phyloP scores from a whole-genome alignment of 1,140 invertebrate species.

The Atopsyche davidsoni region DNA sequence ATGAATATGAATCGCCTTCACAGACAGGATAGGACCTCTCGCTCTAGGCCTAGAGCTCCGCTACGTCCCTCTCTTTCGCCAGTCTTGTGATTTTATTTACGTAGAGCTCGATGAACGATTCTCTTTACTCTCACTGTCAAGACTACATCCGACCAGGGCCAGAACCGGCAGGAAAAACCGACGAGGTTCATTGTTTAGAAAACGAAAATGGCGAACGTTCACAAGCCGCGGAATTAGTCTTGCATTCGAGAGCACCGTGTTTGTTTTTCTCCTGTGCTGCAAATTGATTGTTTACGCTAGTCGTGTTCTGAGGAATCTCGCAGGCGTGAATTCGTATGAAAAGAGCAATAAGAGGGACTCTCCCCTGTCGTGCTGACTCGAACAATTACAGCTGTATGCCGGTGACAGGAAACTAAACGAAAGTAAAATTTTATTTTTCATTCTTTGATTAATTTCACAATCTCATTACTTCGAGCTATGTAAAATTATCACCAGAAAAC shows the following conservation, averaged over 20 bases:
- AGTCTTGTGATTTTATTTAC: constrained; percentile 20
- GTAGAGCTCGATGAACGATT: constrained; percentile 8
- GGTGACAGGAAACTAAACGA: too few relatives aligned
- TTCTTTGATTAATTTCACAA: too few relatives aligned
- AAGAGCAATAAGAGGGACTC: too few relatives aligned
- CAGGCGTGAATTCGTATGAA: too few relatives aligned
- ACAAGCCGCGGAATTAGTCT: constrained; percentile 4
- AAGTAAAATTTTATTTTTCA: too few relatives aligned
- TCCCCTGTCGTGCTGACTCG: too few relatives aligned
- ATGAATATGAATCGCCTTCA: constrained; percentile 13
- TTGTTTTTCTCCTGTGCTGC: neutral
- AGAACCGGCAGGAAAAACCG: neutral
- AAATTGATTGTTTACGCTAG: constrained; percentile 3
- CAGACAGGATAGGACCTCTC: constrained; percentile 12
- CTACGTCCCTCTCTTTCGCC: constrained; percentile 1
- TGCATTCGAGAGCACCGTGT: constrained; percentile 3
- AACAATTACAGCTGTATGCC: too few relatives aligned
- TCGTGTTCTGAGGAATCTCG: too few relatives aligned
- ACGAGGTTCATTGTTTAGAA: neutral
- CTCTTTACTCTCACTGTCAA: constrained; percentile 26
- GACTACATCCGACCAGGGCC: neutral
- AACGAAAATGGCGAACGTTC: neutral
- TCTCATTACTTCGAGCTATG: too few relatives aligned
- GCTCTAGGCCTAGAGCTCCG: constrained; percentile 4
- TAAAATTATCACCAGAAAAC: too few relatives aligned